Evolutionary conservation across 2,797 vertebrate genomes (phyloP).

Genomic region (Coregonus sp.): DNA sequence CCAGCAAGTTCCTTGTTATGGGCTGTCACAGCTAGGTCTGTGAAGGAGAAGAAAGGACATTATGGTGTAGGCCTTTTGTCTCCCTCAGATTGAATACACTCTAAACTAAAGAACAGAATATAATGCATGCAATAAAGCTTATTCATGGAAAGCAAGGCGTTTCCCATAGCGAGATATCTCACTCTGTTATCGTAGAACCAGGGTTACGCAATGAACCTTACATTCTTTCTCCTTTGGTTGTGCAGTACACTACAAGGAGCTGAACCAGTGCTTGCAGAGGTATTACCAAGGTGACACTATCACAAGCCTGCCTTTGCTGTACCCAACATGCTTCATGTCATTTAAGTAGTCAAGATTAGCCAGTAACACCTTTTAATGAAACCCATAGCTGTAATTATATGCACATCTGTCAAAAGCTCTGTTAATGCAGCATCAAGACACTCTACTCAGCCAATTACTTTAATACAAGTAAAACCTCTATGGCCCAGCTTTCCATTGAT

Average conservation of each 20-base stretch:
- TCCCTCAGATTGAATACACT: too few species aligned
- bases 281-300: constrained; percentile 57
- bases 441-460: neutral
- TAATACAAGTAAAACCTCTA: too few species aligned
- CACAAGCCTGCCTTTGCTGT: constrained; percentile 75
- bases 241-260: constrained; percentile 70
- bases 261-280: constrained; percentile 64
- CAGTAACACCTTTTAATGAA: neutral
- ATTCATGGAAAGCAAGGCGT: neutral
- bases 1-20: neutral
- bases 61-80: neutral
- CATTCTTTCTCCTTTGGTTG: constrained; percentile 16
- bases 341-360: constrained; percentile 65
- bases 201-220: neutral
- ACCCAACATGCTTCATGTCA: constrained; percentile 69
- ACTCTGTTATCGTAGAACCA: neutral
- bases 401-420: neutral
- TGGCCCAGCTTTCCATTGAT: neutral
- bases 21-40: constrained; percentile 24
- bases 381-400: neutral
- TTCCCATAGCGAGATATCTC: neutral
- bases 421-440: neutral
- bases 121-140: constrained; percentile 6
- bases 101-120: neutral
- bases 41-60: constrained; percentile 7